These are phyloP conservation scores for Microctonus brassicae DNA, from an alignment of 2,888 invertebrate species.

Conservation along the genomic window DNA sequence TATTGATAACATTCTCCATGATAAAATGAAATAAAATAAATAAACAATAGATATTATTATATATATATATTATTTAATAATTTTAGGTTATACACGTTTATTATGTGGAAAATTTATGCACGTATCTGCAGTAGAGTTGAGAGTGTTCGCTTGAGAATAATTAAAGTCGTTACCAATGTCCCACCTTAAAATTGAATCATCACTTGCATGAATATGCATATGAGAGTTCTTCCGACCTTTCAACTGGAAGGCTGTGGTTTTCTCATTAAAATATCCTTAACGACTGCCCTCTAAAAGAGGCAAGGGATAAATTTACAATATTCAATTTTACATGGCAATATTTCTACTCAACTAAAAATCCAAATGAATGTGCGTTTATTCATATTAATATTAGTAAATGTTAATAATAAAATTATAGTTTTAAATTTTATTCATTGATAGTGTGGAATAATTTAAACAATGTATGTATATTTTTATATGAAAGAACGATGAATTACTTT, in stretches of 20 bases:
- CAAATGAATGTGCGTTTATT: slow-evolving; percentile 21
- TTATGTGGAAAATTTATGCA: slow-evolving; percentile 6
- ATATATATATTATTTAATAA: not conserved
- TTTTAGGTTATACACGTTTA: not conserved
- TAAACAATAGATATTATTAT: not conserved
- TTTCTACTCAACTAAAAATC: not conserved
- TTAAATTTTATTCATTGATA: too few relatives aligned
- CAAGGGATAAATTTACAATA: not conserved
- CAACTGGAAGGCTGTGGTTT: slow-evolving; percentile 24
- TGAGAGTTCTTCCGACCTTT: slow-evolving; percentile 6
- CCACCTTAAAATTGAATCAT: slow-evolving; percentile 51
- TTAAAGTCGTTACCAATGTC: slow-evolving; percentile 51
- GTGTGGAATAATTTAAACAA: too few relatives aligned
- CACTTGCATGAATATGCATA: slow-evolving; percentile 50
- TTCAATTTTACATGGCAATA: not conserved
- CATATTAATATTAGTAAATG: not conserved
- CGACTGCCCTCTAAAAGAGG: slow-evolving; percentile 35
- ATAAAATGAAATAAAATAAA: too few relatives aligned
- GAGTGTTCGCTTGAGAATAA: slow-evolving; percentile 41
- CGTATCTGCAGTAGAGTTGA: not conserved
- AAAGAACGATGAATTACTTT: not conserved
- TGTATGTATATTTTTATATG: not conserved
- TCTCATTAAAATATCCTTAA: slow-evolving; percentile 50
- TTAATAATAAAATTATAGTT: too few relatives aligned
- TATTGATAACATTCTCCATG: too few relatives aligned